Evolutionary conservation across 2,113 vertebrate genomes (phyloP), one percentile per base, ranked within the genome.

Genomic region (Ictalurus punctatus): DNA sequence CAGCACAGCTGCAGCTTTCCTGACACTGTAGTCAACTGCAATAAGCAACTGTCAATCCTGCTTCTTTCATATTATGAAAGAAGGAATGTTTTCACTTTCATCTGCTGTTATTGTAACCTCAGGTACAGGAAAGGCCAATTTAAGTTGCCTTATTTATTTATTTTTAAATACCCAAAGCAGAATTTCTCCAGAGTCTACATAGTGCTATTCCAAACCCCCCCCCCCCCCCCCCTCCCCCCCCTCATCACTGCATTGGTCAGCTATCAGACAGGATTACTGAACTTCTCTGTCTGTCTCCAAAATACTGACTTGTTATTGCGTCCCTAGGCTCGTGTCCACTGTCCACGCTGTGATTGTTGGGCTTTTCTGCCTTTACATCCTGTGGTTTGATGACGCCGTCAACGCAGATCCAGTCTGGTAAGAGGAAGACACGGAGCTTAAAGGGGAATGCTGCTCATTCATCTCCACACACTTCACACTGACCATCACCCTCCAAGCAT

Each of bases 361-460:
- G 0, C 90, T 95, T 85, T 95, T 97, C 91, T 96, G 96, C 90
- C 93, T 96, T 69, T 96, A 96, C 92, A 96, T 96, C 93, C 94
- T 97, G 90, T 95, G 94, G 91, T 97, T 93, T 9, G 96, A 96
- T 27, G 96, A 96, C 1, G 94, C 81, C 0, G 93, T 96, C 89
- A 97, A 97, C 89, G 92, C 94, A 87, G 95, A 96, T 91, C 96
- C 96, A 0, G 94, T 96, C 91, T 97, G 95, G 96, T 97, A 95
- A 96, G 95, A 91, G 37, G 8, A 85, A 85, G 56, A 85, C 58
- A 67, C 58, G 25, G 59, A 86, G 27, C 74, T 27, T 89, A 71
- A 85, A 89, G 76, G 73, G 88, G 76, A 85, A 85, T 69, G 40
- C 81, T 74, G 88, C 83, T 85, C 83, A 54, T 85, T 89, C 82